These are phyloP conservation scores for Coendou prehensilis DNA, from an alignment of 2,797 vertebrate species.

Conservation along the genomic window DNA sequence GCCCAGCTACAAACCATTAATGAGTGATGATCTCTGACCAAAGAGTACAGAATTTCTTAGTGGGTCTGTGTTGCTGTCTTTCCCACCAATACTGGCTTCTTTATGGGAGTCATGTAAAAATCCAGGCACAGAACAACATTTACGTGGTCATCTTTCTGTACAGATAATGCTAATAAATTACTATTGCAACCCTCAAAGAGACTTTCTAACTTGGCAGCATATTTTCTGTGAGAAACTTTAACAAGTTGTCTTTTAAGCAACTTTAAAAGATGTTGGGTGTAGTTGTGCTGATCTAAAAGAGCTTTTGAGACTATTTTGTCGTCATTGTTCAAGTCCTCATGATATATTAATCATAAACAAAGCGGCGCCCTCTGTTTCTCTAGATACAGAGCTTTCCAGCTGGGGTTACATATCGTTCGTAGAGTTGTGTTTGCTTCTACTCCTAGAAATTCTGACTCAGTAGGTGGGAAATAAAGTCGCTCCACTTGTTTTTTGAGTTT, in stretches of 20 bases:
- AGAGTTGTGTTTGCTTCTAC: not conserved
- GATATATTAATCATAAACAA: slow-evolving; percentile 44
- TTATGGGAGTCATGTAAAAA: not conserved
- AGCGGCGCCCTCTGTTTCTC: slow-evolving; percentile 8
- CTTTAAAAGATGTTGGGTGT: slow-evolving; percentile 31
- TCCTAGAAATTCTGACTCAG: slow-evolving; percentile 44
- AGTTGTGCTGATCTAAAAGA: slow-evolving; percentile 34
- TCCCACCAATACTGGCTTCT: slow-evolving; percentile 5
- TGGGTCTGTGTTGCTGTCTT: not conserved
- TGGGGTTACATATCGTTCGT: not conserved
- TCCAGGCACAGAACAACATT: slow-evolving; percentile 42
- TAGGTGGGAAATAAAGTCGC: slow-evolving; percentile 34
- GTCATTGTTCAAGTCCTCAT: not conserved
- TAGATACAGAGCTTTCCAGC: slow-evolving; percentile 16
- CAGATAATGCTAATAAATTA: slow-evolving; percentile 61
- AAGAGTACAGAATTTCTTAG: slow-evolving; percentile 1
- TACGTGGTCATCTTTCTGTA: slow-evolving; percentile 46
- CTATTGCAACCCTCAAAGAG: not conserved
- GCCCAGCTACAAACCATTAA: not conserved
- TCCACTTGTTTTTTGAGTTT: slow-evolving; percentile 25
- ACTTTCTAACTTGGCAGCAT: slow-evolving; percentile 32
- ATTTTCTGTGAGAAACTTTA: slow-evolving; percentile 65
- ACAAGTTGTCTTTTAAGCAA: slow-evolving; percentile 54
- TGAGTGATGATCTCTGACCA: not conserved
- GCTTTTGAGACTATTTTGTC: slow-evolving; percentile 33